A percentile compares a stretch with the other conserved stretches of the same genome.
phyloP scores from a whole-genome alignment of 2,888 invertebrate genomes.

The Cheilosia variabilis region DNA sequence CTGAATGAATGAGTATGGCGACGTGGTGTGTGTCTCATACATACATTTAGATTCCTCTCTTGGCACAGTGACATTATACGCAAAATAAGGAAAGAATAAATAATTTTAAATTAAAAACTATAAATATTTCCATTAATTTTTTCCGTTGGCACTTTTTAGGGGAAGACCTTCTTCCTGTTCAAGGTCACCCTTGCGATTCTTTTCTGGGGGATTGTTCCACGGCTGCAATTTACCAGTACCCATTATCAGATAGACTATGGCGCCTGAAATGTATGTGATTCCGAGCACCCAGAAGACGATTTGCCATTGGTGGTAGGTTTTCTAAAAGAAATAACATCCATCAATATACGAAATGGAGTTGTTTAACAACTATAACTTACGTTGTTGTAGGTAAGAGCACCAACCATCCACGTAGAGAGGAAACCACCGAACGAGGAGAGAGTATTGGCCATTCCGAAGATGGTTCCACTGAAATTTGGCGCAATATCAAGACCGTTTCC shows the following conservation, averaged over 20 bases:
- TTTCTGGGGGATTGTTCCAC: slow-evolving; percentile 84
- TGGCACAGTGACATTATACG: slow-evolving; percentile 39
- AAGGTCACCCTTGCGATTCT: slow-evolving; percentile 77
- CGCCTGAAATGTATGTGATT: slow-evolving; percentile 88
- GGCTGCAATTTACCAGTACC: slow-evolving; percentile 87
- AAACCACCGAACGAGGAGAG: slow-evolving; percentile 93
- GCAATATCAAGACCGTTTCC: slow-evolving; percentile 95
- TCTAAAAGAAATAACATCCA: slow-evolving; percentile 83
- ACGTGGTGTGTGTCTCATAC: slow-evolving; percentile 5
- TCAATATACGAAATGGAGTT: neutral
- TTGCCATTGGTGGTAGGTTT: slow-evolving; percentile 91
- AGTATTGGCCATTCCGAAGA: slow-evolving; percentile 95
- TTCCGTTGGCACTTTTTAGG: slow-evolving; percentile 81
- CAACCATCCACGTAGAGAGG: slow-evolving; percentile 92
- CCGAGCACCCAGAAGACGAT: slow-evolving; percentile 92
- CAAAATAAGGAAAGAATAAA: slow-evolving; percentile 54
- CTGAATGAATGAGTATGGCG: slow-evolving; percentile 46
- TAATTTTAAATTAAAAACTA: slow-evolving; percentile 50
- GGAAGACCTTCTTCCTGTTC: slow-evolving; percentile 82
- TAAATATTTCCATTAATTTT: slow-evolving; percentile 69
- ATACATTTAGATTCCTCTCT: slow-evolving; percentile 6
- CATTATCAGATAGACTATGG: slow-evolving; percentile 85
- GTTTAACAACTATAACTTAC: slow-evolving; percentile 83
- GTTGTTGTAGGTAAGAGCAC: slow-evolving; percentile 89
- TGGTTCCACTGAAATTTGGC: slow-evolving; percentile 94